Base-by-base conservation (phyloP, 2,888 invertebrate species). In the Pterobdella sp. region DNA sequence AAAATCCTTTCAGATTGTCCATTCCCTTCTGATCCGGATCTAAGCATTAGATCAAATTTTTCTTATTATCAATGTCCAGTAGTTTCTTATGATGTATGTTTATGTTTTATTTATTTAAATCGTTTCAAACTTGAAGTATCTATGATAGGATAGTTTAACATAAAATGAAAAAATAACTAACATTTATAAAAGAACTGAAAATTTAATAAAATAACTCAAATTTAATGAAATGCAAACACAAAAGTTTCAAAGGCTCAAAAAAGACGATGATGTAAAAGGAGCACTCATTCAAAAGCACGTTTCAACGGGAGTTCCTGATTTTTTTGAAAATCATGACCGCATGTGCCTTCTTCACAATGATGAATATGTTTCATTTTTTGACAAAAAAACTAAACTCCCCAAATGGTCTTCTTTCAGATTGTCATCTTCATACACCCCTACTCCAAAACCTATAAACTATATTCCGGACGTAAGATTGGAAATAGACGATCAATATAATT, bases 401-500 rank as follows among this genome's bases (percentile, higher is more conserved):
- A 42, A 78, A 4, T 80, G 80, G 80, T 71, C 78, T n/a, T 78
- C 79, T 26, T 77, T 74, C 68, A 75, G n/a, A 18, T 56, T 26
- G 3, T 18, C 7, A 22, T 56, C 60, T 22, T 56, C 60, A 4
- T 56, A 4, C 26, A 14, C 60, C 4, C 56, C 73, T 7, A 63
- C 63, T 26, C 35, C 73, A 22, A 22, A 35, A 37, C 70, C 73
- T 68, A 56, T 72, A 3, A 26, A 65, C n/a, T 69, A 65, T 1
- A 65, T 64, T 26, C 73, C 74, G n/a, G 76, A 76, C 68, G 74
- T 74, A n/a, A 63, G 76, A 4, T 42, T 76, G 34, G 67, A 66
- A 31, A 37, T 42, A 10, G 18, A 36, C 22, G 49, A 72, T 1
- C 74, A 73, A 37, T 42, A 32, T 2, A 49, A 70, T 18, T 76